Evolutionary conservation across 2,888 invertebrate genomes (phyloP), one percentile per base, ranked within the genome.

Genomic region (Drosophila anomalipes): DNA sequence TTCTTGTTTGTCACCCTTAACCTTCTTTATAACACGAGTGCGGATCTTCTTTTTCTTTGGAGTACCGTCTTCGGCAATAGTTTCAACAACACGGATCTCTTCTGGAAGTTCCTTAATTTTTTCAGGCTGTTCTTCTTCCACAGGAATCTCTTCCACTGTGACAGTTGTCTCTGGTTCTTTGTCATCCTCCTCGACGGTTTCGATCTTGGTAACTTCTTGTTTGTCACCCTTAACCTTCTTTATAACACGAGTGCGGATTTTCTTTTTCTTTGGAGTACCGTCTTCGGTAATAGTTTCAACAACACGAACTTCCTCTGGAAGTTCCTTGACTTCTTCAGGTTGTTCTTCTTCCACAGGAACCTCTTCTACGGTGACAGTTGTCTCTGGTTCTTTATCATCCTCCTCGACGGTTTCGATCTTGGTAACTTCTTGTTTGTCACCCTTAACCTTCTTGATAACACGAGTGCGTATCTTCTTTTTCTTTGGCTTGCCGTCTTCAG

Each of bases 1-100:
- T 56, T 79, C 78, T 70, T 79, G 78, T 14, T 77, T 79, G 56
- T 64, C 78, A 52, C 74, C 79, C 53, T 74, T 79, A 10, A 77
- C 49, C 70, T 78, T 79, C 12, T 79, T 79, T 59, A 79, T 77
- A 2, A 79, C 61, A 32, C 79, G 79, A 4, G 79, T 79, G 28
- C 79, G 77, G 0, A 74, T 77, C 69, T 77, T 79, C 56, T 61
- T 79, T 28, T 74, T 72, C 51, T 59, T 77, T 0, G 79, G 79
- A 12, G 58, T 79, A 5, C 79, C 79, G n/a, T 77, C 77, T 59
- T 79, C 79, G 0, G 71, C 28, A 0, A 77, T 41, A 0, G 77
- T 56, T 67, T 77, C 79, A 49, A 79, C 16, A 0, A 77, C 69
- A 35, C 61, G 79, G 14, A 77, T 66, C 26, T 79, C 79, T 4